phyloP scores from a whole-genome alignment of 1,140 invertebrate species.

The Chironomus striatipennis region DNA sequence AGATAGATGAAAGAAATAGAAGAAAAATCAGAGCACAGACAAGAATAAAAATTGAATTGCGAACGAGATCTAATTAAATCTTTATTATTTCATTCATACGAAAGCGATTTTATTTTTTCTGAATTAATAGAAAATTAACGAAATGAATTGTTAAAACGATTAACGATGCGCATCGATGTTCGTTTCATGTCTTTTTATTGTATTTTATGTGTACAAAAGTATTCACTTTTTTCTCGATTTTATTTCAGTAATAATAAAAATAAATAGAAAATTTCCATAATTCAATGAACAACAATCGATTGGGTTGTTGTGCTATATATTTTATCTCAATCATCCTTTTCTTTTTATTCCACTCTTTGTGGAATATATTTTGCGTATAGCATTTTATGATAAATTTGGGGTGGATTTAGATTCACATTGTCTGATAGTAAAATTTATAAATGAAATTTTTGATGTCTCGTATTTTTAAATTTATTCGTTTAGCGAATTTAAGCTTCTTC shows the following conservation, averaged over 20 bases:
- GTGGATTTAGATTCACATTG: too few relatives aligned
- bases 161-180: constrained; percentile 15
- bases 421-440: too few relatives aligned
- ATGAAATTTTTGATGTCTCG: too few relatives aligned
- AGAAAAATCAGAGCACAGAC: not conserved
- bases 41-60: constrained; percentile 3
- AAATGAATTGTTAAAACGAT: constrained; percentile 21
- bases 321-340: too few relatives aligned
- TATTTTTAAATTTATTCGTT: too few relatives aligned
- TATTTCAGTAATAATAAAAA: not conserved
- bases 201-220: too few relatives aligned
- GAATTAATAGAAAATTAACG: constrained; percentile 16
- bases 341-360: too few relatives aligned
- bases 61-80: constrained; percentile 19
- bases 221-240: not conserved
- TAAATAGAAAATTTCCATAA: not conserved
- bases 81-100: not conserved
- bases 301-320: not conserved
- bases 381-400: too few relatives aligned
- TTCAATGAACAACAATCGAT: not conserved
- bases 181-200: not conserved
- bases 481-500: too few relatives aligned
- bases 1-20: not conserved
- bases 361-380: too few relatives aligned
- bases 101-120: not conserved